phyloP scores from a whole-genome alignment of 30 jellyfish, hydroid and myxozoan species.

The Cassiopea andromeda region DNA sequence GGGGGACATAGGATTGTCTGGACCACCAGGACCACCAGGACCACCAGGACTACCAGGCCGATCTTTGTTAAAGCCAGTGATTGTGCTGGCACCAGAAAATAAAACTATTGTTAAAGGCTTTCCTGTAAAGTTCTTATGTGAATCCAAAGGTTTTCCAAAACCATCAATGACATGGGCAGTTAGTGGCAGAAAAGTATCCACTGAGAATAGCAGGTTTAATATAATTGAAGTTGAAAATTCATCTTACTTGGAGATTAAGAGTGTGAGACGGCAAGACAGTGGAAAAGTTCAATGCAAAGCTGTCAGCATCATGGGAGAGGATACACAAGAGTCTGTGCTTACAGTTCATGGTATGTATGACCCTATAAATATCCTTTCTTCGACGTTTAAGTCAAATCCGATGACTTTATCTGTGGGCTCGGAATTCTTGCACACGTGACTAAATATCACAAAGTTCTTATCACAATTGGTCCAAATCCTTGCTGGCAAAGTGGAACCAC shows the following conservation, averaged over 20 bases:
- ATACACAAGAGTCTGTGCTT: background rate
- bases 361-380: too few relatives aligned
- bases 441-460: too few relatives aligned
- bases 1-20: background rate
- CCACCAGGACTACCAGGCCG: constrained; percentile 12
- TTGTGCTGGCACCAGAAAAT: background rate
- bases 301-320: background rate
- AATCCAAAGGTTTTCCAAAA: constrained; percentile 4
- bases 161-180: constrained; percentile 7
- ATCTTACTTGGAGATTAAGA: background rate
- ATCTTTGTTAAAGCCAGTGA: background rate
- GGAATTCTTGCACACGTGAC: too few relatives aligned
- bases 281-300: constrained; percentile 13
- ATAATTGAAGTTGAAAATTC: background rate
- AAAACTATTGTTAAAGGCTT: background rate
- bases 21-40: constrained; percentile 30
- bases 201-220: background rate
- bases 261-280: background rate
- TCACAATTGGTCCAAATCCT: too few relatives aligned
- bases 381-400: too few relatives aligned
- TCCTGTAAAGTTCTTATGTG: background rate
- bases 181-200: background rate
- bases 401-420: too few relatives aligned
- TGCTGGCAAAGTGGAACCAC: too few relatives aligned
- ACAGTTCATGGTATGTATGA: background rate